A percentile compares a stretch with the other conserved stretches of the same genome.
These are phyloP conservation scores for Zophobas morio DNA, from an alignment of 1,140 invertebrate genomes.

Conservation along the genomic window DNA sequence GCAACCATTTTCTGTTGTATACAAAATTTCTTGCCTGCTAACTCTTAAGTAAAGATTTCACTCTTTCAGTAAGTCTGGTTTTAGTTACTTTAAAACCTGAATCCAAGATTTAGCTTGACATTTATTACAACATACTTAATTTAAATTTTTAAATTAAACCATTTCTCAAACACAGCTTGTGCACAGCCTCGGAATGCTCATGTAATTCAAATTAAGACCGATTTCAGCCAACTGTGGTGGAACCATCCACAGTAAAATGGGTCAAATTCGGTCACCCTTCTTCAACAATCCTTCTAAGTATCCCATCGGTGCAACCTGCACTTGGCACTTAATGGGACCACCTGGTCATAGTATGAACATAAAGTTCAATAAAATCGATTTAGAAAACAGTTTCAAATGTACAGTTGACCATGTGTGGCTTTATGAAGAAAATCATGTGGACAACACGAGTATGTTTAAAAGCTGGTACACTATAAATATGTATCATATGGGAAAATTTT, in stretches of 20 bases:
- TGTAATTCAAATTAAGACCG: not conserved
- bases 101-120: not conserved
- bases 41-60: too few relatives aligned
- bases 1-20: too few relatives aligned
- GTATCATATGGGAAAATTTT: conserved; percentile 41
- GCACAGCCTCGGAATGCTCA: too few relatives aligned
- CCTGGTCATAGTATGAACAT: conserved; percentile 70
- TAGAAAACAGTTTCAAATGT: conserved; percentile 41
- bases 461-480: conserved; percentile 52
- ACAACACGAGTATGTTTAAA: conserved; percentile 51
- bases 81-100: too few relatives aligned
- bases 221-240: conserved; percentile 71
- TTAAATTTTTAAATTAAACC: not conserved
- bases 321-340: conserved; percentile 73
- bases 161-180: too few relatives aligned
- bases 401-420: conserved; percentile 64
- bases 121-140: not conserved
- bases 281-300: conserved; percentile 63
- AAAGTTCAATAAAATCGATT: conserved; percentile 70
- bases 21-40: too few relatives aligned
- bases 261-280: conserved; percentile 74
- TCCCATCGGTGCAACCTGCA: conserved; percentile 69
- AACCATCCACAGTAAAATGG: conserved; percentile 68
- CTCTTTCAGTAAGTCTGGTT: too few relatives aligned
- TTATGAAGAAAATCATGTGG: conserved; percentile 55